phyloP scores from a whole-genome alignment of 2,888 invertebrate species.

The Spodoptera exigua region DNA sequence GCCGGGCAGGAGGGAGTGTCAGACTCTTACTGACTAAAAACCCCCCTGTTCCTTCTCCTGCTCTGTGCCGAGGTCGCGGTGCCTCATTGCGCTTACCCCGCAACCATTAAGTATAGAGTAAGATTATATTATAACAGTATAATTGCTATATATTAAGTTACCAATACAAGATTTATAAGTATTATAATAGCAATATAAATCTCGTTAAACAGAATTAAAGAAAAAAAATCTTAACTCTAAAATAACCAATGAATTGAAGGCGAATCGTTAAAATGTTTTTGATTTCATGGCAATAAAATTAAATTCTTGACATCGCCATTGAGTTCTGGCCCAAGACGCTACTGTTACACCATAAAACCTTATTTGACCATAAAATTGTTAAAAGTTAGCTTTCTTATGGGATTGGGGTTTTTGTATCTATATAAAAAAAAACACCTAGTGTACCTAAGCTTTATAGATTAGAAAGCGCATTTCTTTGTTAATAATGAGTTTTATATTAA shows the following conservation, averaged over 20 bases:
- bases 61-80: too few species aligned
- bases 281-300: slow-evolving; percentile 50
- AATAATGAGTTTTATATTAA: background rate
- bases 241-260: slow-evolving; percentile 22
- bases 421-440: background rate
- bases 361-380: slow-evolving; percentile 35
- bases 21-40: too few species aligned
- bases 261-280: slow-evolving; percentile 31
- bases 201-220: background rate
- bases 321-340: slow-evolving; percentile 23
- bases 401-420: slow-evolving; percentile 5
- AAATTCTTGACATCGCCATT: slow-evolving; percentile 29
- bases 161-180: too few species aligned
- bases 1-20: too few species aligned
- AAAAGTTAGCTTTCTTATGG: slow-evolving; percentile 13
- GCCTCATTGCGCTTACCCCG: too few species aligned
- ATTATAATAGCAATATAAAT: background rate
- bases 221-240: slow-evolving; percentile 12
- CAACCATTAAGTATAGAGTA: too few species aligned
- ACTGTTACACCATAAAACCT: slow-evolving; percentile 44
- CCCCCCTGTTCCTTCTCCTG: too few species aligned
- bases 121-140: too few species aligned
- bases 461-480: background rate
- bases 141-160: too few species aligned
- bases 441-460: background rate